phyloP scores from a whole-genome alignment of 2,113 vertebrate genomes.

The Climacteris rufus region DNA sequence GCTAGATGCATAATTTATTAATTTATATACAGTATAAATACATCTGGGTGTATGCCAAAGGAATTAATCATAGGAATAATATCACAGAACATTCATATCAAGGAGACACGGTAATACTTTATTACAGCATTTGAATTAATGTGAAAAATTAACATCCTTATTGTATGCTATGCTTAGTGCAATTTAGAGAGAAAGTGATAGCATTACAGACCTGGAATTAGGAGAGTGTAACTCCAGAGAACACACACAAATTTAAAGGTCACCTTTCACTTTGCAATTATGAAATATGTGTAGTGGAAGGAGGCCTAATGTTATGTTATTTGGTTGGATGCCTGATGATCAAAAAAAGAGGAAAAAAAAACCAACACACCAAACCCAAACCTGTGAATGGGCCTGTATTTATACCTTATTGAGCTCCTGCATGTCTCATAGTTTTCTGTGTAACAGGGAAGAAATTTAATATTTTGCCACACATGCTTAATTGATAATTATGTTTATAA shows the following conservation, averaged over 20 bases:
- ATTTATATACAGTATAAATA: constrained; percentile 46
- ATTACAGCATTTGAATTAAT: constrained; percentile 30
- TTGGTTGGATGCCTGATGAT: neutral
- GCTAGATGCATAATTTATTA: constrained; percentile 22
- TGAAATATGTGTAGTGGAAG: neutral
- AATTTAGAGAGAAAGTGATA: neutral
- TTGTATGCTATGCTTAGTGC: neutral
- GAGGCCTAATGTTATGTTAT: neutral
- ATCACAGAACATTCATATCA: neutral
- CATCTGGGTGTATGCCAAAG: constrained; percentile 11
- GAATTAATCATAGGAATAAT: constrained; percentile 25
- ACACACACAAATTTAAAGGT: neutral
- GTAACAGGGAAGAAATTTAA: neutral
- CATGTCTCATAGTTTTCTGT: neutral
- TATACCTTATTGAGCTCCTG: neutral
- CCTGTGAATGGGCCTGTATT: neutral
- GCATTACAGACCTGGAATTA: neutral
- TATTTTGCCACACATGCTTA: neutral
- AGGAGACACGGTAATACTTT: neutral
- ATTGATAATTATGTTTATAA: neutral
- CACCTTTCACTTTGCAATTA: neutral
- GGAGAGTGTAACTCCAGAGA: neutral
- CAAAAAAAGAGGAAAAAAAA: neutral
- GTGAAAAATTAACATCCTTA: neutral
- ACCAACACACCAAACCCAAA: neutral